phyloP scores from a whole-genome alignment of 2,113 vertebrate species.

The Neodontobutis hainanensis region DNA sequence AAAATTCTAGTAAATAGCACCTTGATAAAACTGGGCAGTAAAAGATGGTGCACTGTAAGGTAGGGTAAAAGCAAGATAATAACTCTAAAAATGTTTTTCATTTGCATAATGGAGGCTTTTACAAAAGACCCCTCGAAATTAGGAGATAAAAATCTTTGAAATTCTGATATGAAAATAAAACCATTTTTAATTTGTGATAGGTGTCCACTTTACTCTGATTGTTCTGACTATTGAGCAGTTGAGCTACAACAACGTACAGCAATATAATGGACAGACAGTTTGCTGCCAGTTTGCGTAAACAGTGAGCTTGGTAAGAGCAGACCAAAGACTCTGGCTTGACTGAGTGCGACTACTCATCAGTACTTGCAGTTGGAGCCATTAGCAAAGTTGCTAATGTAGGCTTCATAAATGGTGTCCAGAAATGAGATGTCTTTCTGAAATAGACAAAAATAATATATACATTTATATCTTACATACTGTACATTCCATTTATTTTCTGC shows the following conservation, averaged over 20 bases:
- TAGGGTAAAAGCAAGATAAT: neutral
- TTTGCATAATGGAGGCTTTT: too few species aligned
- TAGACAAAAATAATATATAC: constrained; percentile 44
- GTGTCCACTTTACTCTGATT: neutral
- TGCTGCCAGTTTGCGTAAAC: neutral
- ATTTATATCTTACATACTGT: neutral
- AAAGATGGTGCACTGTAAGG: neutral
- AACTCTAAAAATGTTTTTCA: too few species aligned
- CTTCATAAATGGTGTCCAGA: constrained; percentile 91
- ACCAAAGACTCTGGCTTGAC: constrained; percentile 4
- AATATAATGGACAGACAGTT: neutral
- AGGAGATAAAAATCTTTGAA: constrained; percentile 17
- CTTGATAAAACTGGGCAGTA: neutral
- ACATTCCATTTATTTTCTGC: neutral
- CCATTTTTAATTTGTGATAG: neutral
- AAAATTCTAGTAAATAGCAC: neutral
- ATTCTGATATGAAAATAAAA: constrained; percentile 10
- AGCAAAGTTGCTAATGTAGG: constrained; percentile 80
- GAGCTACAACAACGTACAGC: neutral
- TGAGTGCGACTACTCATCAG: constrained; percentile 30
- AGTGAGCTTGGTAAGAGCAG: constrained; percentile 4
- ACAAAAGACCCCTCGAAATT: constrained; percentile 24
- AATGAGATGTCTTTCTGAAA: constrained; percentile 92
- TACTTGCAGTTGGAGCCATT: constrained; percentile 54
- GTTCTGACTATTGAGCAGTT: constrained; percentile 3